Evolutionary conservation across 2,888 invertebrate species (phyloP).

Genomic region (Polia nebulosa): DNA sequence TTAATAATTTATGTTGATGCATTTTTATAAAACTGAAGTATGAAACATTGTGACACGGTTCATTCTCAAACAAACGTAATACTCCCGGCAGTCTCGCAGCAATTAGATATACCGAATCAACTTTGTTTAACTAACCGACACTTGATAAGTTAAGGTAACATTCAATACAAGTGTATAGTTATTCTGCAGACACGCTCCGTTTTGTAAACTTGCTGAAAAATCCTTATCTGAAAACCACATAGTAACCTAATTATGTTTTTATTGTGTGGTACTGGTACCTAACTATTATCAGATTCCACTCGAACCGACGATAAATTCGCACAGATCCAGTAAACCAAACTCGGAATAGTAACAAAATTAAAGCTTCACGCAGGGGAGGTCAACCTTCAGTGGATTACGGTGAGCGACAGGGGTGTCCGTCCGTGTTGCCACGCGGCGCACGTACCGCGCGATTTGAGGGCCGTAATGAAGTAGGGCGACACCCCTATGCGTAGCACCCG

Average conservation of each 20-base stretch:
- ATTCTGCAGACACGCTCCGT: neutral
- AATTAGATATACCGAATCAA: too few species aligned
- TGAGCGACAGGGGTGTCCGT: slow-evolving; percentile 81
- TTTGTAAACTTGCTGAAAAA: neutral
- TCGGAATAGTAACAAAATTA: slow-evolving; percentile 63
- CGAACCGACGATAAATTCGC: slow-evolving; percentile 1
- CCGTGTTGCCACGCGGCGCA: slow-evolving; percentile 83
- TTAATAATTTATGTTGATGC: too few species aligned
- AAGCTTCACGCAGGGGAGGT: slow-evolving; percentile 69
- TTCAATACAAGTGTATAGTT: too few species aligned
- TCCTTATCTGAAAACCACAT: neutral
- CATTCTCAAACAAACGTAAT: neutral
- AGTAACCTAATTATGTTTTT: neutral
- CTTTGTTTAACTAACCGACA: neutral
- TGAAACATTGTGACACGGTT: neutral
- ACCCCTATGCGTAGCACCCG: slow-evolving; percentile 72
- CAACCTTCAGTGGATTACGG: slow-evolving; percentile 76
- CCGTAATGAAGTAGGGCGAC: slow-evolving; percentile 87
- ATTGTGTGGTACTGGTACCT: neutral
- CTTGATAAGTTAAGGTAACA: neutral
- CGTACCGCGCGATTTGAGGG: slow-evolving; percentile 85
- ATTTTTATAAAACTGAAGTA: neutral
- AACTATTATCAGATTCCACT: neutral
- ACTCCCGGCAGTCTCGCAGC: neutral
- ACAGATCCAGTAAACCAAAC: slow-evolving; percentile 42